Percentiles rank a stretch among this genome's conserved stretches.
Evolutionary conservation across 2,888 invertebrate species (phyloP).

Genomic region (Hedya salicella): DNA sequence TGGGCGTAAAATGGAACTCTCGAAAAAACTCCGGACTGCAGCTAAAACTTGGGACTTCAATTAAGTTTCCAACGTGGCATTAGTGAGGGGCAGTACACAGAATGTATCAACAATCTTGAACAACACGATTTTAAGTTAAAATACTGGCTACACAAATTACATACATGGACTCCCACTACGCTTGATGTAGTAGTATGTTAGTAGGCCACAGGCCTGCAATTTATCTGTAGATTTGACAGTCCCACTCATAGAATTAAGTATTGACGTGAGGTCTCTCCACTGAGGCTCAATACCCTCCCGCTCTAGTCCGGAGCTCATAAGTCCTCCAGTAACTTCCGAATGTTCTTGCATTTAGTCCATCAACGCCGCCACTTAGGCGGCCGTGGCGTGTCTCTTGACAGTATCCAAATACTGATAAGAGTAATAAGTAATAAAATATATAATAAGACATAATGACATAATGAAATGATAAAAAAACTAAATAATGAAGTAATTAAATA

Average conservation of each 20-base stretch:
- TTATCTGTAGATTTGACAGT: constrained; percentile 56
- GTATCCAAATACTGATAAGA: no score
- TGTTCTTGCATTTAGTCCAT: constrained; percentile 57
- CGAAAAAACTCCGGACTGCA: constrained; percentile 49
- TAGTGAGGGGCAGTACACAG: constrained; percentile 29
- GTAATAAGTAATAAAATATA: no score
- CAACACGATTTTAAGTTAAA: not conserved
- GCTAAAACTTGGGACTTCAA: constrained; percentile 51
- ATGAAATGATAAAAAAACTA: no score
- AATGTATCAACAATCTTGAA: constrained; percentile 10
- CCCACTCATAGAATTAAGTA: constrained; percentile 48
- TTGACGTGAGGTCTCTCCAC: constrained; percentile 53
- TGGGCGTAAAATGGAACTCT: constrained; percentile 49
- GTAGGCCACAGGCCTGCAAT: no score
- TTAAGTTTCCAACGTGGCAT: constrained; percentile 48
- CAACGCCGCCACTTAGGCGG: constrained; percentile 54
- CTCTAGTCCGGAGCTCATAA: constrained; percentile 51
- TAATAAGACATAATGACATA: no score
- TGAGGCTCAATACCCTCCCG: constrained; percentile 52
- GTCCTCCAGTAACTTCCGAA: constrained; percentile 51
- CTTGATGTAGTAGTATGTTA: no score
- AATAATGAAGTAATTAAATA: no score
- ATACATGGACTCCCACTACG: no score
- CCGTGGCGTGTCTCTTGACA: constrained; percentile 53
- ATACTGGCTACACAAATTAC: no score